Base-by-base conservation (phyloP, 2,113 vertebrate genomes). In the Prunella himalayana region DNA sequence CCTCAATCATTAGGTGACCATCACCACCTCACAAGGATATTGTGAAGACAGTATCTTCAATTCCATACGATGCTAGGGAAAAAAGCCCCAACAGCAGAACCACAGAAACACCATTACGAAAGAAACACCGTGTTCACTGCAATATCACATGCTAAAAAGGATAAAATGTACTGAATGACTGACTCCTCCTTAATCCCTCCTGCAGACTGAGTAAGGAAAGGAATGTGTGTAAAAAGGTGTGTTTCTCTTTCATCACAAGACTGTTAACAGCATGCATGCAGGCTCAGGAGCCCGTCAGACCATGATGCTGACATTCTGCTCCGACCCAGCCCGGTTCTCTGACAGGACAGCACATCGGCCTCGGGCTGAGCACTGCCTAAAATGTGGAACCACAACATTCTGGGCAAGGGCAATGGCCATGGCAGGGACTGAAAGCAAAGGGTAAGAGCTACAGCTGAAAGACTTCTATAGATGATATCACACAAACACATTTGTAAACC, bases 281-380 rank as follows among this genome's bases (percentile, higher is more conserved):
- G 66, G 4, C 47, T 23, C 25, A 76, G 49, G 3, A 76, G 49
- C 25, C 49, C 35, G 56, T 23, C 37, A 57, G 51, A 6, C 21
- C 33, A 5, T 6, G 25, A 76, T 63, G 82, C 25, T 23, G 51
- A 86, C 61, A 31, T 39, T 31, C 44, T 72, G 42, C 33, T 39
- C 44, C 53, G 37, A 39, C 14, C 19, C 47, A 82, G 56, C 59
- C 84, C 81, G 18, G 24, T 31, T 24, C 42, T 90, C 77, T 22
- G 31, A 21, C 51, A 66, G 63, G 42, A 41, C 37, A 86, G 39
- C 4, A 0, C 59, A 57, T 7, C 22, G 33, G 37, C 23, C 27
- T 15, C 0, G 0, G 42, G 49, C 53, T 47, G 44, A n/a, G 27
- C 9, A 4, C 1, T 0, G 6, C 7, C 44, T 8, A 9, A 60